Evolutionary conservation across 92 coral and sea anemone species (phyloP).

Genomic region (Galaxea fascicularis): DNA sequence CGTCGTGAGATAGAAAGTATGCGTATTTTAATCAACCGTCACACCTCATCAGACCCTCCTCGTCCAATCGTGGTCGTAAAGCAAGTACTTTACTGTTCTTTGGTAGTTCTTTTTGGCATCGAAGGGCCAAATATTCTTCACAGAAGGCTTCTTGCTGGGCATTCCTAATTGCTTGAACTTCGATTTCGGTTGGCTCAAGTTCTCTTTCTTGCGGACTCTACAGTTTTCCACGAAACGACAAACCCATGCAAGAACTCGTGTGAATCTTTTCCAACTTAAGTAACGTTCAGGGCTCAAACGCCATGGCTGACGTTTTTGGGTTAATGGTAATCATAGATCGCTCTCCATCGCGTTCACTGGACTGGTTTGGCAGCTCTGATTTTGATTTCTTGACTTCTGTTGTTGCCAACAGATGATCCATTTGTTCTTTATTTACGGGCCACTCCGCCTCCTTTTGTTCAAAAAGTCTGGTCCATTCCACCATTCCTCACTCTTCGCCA

Average conservation of each 20-base stretch:
- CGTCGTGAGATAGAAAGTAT: not conserved
- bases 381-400: not conserved
- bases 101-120: conserved; percentile 20
- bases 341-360: not conserved
- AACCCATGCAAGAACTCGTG: conserved; percentile 51
- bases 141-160: conserved; percentile 56
- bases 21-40: conserved; percentile 40
- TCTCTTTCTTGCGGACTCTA: conserved; percentile 8
- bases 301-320: conserved; percentile 13
- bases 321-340: conserved; percentile 33
- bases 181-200: conserved; percentile 17
- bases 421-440: conserved; percentile 44
- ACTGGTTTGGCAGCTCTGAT: not conserved
- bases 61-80: conserved; percentile 50
- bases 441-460: conserved; percentile 39
- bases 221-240: conserved; percentile 35
- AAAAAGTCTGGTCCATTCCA: conserved; percentile 61
- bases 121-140: conserved; percentile 48
- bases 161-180: conserved; percentile 29
- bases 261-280: conserved; percentile 49
- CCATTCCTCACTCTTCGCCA: conserved; percentile 40
- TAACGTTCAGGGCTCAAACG: conserved; percentile 41
- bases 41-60: conserved; percentile 55
- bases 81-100: conserved; percentile 29
- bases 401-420: not conserved